Base-by-base conservation (phyloP, 1,140 invertebrate genomes). In the Drosophila micromelanica region DNA sequence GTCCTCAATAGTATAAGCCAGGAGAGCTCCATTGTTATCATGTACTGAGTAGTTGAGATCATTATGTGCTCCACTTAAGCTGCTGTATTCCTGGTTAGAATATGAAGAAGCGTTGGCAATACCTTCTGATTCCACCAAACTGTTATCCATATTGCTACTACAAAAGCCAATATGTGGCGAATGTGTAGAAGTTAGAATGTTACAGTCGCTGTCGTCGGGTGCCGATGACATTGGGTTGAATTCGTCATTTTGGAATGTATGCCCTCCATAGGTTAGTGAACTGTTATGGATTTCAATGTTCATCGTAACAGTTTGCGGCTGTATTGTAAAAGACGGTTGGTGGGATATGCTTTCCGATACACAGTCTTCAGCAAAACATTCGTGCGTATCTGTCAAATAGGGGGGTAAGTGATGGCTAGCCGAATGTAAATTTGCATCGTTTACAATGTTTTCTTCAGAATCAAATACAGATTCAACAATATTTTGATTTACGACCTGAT, bases 381-480 rank as follows among this genome's bases (percentile, higher is more conserved):
- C 85, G 48, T 78, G 67, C 27, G 42, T 52, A 55, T 90, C 85
- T 61, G 75, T 65, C 68, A 76, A 73, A 73, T 56, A 90, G 60
- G 74, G 63, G 54, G 65, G 46, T 73, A 80, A 45, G 57, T 87
- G 78, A 73, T 91, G 85, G 78, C 91, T 92, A 54, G 91, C 91
- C 59, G 87, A 87, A 89, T 92, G 87, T 70, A 92, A 64, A 72
- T 92, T 92, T 17, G 91, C 91, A 78, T 91, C 90, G 42, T 90
- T 79, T 9, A 91, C 80, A 74, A 89, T 91, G 37, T 81, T 89
- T n/a, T 91, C 79, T 51, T 90, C 80, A 30, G 76, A 78, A 64
- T 80, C 89, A 60, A 87, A 86, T 12, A 80, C 74, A 42, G 71
- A 63, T 46, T 91, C 84, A 38, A 32, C 74, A 12, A 76, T 55